These are phyloP conservation scores for Sepiola atlantica DNA, from an alignment of 2,888 invertebrate genomes.

Conservation along the genomic window DNA sequence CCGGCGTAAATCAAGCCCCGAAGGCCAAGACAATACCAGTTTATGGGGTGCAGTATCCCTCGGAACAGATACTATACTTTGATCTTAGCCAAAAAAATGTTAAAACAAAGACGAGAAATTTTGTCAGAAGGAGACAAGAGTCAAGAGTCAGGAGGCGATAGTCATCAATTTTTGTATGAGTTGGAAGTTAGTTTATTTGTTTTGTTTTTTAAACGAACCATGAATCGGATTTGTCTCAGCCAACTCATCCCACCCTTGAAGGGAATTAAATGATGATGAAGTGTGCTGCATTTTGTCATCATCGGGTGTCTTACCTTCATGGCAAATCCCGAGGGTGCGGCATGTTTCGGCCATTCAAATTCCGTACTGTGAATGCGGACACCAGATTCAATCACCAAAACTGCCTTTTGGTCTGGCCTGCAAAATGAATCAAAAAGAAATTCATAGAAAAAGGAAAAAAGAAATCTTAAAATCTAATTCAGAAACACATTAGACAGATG, in stretches of 20 bases:
- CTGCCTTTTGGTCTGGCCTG: constrained; percentile 88
- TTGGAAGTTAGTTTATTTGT: no score
- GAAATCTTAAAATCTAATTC: background rate
- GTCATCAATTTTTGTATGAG: no score
- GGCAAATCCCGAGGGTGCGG: constrained; percentile 94
- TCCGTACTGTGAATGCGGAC: constrained; percentile 93
- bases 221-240: no score
- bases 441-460: background rate
- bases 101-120: background rate
- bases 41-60: no score
- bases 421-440: constrained; percentile 73
- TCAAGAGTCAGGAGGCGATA: background rate
- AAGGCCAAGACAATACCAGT: no score
- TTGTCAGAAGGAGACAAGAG: background rate
- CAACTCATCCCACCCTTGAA: no score
- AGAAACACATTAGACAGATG: no score
- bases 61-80: no score
- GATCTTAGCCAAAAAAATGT: no score
- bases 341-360: constrained; percentile 99
- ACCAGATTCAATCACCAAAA: constrained; percentile 94
- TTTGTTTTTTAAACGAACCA: no score
- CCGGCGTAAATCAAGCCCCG: no score
- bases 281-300: background rate
- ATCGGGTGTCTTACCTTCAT: constrained; percentile 87
- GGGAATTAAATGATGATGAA: background rate